Percentiles rank a stretch among this genome's conserved stretches.
phyloP scores from a whole-genome alignment of 2,888 invertebrate genomes.

The Lydus trimaculatus region DNA sequence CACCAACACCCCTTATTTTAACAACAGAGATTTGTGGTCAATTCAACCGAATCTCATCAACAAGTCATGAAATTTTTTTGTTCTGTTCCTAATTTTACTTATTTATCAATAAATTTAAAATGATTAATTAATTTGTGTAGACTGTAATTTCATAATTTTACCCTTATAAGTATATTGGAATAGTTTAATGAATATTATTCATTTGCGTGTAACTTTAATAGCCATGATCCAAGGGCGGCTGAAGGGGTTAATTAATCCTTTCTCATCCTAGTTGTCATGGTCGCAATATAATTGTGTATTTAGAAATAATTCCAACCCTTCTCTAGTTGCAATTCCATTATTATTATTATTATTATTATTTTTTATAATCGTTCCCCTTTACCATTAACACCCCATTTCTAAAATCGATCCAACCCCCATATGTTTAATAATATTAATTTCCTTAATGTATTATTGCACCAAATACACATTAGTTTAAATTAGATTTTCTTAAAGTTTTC shows the following conservation, averaged over 20 bases:
- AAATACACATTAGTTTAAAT: conserved; percentile 8
- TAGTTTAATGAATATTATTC: conserved; percentile 54
- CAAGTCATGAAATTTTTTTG: conserved; percentile 53
- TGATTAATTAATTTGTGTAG: background rate
- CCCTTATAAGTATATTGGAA: conserved; percentile 17
- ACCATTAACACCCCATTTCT: conserved; percentile 15
- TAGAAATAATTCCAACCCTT: background rate
- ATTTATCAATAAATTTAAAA: background rate
- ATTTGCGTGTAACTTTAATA: conserved; percentile 51
- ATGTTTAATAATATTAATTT: conserved; percentile 25
- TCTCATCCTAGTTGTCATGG: conserved; percentile 36
- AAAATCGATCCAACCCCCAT: conserved; percentile 24
- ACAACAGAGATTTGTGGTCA: conserved; percentile 61
- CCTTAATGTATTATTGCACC: conserved; percentile 27
- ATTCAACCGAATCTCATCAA: conserved; percentile 60
- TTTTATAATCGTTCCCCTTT: conserved; percentile 18
- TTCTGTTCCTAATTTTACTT: background rate
- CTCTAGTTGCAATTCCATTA: background rate
- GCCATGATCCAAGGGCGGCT: conserved; percentile 32
- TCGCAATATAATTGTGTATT: conserved; percentile 25
- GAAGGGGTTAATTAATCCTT: conserved; percentile 60
- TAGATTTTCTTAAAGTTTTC: background rate
- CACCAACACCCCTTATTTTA: conserved; percentile 42
- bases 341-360: background rate
- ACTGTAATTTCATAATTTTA: background rate